A percentile compares a stretch with the other conserved stretches of the same genome.
Conservation (phyloP, 2,113 vertebrate species). For the Phaethon lepturus region DNA sequence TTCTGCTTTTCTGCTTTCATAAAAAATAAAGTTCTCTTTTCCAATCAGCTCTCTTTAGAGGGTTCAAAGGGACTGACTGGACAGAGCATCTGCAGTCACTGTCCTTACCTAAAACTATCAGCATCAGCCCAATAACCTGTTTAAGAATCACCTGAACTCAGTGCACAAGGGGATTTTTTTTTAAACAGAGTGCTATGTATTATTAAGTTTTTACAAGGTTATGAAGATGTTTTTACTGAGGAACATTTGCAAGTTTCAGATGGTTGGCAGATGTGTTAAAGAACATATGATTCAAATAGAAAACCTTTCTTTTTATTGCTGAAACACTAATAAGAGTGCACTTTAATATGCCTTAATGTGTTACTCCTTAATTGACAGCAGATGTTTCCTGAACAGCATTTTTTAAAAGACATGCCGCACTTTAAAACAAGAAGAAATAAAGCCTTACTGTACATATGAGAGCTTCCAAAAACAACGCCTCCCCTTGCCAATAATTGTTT, state of each 20-base stretch:
- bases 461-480: conserved; percentile 66
- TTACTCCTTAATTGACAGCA: conserved; percentile 75
- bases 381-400: conserved; percentile 71
- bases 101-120: neutral
- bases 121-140: neutral
- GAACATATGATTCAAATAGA: conserved; percentile 68
- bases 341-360: conserved; percentile 76
- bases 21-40: neutral
- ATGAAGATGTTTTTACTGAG: conserved; percentile 59
- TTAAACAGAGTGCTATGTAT: neutral
- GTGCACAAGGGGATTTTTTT: neutral
- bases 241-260: conserved; percentile 55
- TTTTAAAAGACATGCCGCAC: conserved; percentile 48
- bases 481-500: conserved; percentile 67
- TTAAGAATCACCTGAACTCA: neutral
- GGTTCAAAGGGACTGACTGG: neutral
- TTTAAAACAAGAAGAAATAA: conserved; percentile 71
- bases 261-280: conserved; percentile 66
- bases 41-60: neutral
- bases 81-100: neutral
- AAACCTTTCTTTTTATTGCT: conserved; percentile 70
- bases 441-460: conserved; percentile 46
- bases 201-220: conserved; percentile 15
- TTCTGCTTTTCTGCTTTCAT: neutral
- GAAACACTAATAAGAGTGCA: conserved; percentile 74